These are phyloP conservation scores for Stenotaenia linearis DNA, from an alignment of 2,888 invertebrate species.

Conservation along the genomic window DNA sequence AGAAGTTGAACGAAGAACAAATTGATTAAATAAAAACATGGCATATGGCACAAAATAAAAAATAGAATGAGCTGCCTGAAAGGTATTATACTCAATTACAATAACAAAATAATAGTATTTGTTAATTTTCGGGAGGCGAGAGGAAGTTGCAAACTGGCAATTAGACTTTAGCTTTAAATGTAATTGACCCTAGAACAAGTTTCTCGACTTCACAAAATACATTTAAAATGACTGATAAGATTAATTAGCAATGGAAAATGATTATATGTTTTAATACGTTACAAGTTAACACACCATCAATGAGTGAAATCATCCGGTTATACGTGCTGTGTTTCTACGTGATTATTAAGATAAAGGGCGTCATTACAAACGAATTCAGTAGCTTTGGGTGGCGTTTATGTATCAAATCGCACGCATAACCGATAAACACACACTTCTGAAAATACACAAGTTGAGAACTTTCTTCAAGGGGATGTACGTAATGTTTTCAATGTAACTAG, in stretches of 20 bases:
- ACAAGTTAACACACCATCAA: neutral
- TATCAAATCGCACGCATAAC: neutral
- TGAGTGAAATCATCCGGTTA: neutral
- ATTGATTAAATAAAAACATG: neutral
- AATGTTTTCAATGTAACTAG: neutral
- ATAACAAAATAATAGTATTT: too few relatives aligned
- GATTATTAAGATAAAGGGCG: neutral
- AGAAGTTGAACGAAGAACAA: neutral
- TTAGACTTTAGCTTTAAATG: too few relatives aligned
- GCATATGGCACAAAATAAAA: neutral
- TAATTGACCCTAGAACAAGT: too few relatives aligned
- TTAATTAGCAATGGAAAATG: neutral
- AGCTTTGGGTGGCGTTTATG: neutral
- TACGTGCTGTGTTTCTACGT: neutral
- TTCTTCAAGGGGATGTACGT: neutral
- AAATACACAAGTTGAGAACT: neutral
- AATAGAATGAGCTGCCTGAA: neutral
- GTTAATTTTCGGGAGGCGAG: too few relatives aligned
- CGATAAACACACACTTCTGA: neutral
- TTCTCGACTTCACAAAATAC: too few relatives aligned
- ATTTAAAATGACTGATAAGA: neutral
- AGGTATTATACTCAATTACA: neutral
- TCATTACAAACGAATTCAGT: neutral
- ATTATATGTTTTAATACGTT: neutral
- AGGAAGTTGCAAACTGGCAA: too few relatives aligned